A percentile compares a stretch with the other conserved stretches of the same genome.
These are phyloP conservation scores for Crambe crambe DNA, from an alignment of 37 sponge, comb jelly and placozoan genomes.

Conservation along the genomic window DNA sequence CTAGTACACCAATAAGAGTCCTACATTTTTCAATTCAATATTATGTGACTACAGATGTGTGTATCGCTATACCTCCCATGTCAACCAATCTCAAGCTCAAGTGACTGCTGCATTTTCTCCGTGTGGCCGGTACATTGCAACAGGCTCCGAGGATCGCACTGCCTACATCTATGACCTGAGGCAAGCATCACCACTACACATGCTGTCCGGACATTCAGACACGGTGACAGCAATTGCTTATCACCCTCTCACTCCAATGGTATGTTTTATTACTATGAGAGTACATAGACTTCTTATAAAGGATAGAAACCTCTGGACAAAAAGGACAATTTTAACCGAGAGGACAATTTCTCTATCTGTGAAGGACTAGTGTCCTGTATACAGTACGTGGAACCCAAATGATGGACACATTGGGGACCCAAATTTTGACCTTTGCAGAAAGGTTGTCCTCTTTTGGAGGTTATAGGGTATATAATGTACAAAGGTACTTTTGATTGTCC, in stretches of 20 bases:
- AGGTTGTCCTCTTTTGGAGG: no score
- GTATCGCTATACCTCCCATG: conserved; percentile 47
- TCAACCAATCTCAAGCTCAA: conserved; percentile 47
- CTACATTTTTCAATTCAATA: not conserved
- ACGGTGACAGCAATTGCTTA: conserved; percentile 56
- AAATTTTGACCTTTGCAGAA: no score
- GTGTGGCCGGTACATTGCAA: conserved; percentile 83
- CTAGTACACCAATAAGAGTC: not conserved
- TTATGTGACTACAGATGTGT: conserved; percentile 60
- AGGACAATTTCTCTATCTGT: not conserved
- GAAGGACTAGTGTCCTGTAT: not conserved
- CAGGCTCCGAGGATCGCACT: conserved; percentile 87
- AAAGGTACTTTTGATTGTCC: no score
- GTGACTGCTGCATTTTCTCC: conserved; percentile 82
- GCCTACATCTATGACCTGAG: conserved; percentile 87
- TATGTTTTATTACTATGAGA: no score
- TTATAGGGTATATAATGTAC: no score
- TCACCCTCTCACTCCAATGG: conserved; percentile 73
- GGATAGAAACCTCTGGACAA: not conserved
- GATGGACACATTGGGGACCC: no score
- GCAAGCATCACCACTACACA: conserved; percentile 51
- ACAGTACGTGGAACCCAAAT: not conserved
- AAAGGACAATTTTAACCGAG: not conserved
- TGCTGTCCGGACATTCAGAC: conserved; percentile 70
- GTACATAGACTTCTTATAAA: not conserved